Evolutionary conservation across 2,113 vertebrate genomes (phyloP), one percentile per base, ranked within the genome.

Genomic region (Nesogale talazaci): DNA sequence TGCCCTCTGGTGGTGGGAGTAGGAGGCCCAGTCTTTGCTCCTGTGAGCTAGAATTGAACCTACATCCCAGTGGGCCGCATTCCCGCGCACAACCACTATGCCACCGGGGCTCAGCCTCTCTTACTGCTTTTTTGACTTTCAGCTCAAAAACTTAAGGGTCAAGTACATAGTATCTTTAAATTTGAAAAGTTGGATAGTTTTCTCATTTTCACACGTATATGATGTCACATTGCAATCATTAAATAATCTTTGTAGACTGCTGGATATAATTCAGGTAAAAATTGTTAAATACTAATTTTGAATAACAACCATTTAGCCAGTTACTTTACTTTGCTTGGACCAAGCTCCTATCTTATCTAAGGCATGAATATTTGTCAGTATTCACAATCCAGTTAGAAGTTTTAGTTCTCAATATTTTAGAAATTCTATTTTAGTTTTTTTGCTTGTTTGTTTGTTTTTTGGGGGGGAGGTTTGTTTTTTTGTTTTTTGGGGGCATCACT

Each of bases 311-410:
- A 80, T 70, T 89, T 95, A 85, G 46, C 63, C 61, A 94, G 15
- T 61, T 85, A 69, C 63, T 61, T 22, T 16, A 69, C 61, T 76
- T 91, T 95, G 40, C 57, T 91, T 85, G 36, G 22, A 67, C 3
- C 87, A 85, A 36, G 25, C 27, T 3, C 7, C 70, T 17, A 82
- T 92, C 16, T 88, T 36, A 79, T 22, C 19, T 63, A 93, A 57
- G 31, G 8, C 34, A 36, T 91, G 25, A 95, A 74, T 91, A 92
- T 56, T 91, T 87, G 38, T 86, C 78, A 86, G 8, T 88, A 84
- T 27, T 89, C 22, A 92, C 17, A 81, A 77, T 20, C 59, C 42
- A 89, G 6, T 91, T 91, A 40, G 34, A 78, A 52, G 46, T 52
- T 11, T 52, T 52, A 52, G 14, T 52, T 52, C 5, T 52, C 46